Percentiles rank a stretch among this genome's conserved stretches.
phyloP scores from a whole-genome alignment of 2,113 vertebrate species.

The Labeo rohita region DNA sequence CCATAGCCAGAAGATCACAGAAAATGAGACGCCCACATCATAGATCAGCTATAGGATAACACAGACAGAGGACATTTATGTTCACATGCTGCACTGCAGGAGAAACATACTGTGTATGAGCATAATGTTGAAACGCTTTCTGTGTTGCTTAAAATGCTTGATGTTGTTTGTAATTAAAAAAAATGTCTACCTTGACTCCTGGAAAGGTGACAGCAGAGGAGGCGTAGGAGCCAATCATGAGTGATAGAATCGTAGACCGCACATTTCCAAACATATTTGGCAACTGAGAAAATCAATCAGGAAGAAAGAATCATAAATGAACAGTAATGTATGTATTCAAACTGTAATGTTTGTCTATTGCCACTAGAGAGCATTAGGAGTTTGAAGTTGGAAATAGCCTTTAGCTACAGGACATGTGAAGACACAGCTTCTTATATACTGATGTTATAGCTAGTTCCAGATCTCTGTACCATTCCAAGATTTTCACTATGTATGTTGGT shows the following conservation, averaged over 20 bases:
- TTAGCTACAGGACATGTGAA: not conserved
- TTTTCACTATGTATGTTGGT: not conserved
- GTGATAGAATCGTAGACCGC: slow-evolving; percentile 70
- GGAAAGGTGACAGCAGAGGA: slow-evolving; percentile 76
- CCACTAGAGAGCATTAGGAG: not conserved
- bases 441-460: not conserved
- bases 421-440: not conserved
- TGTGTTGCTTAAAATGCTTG: not conserved
- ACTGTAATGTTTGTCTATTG: not conserved
- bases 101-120: not conserved
- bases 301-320: not conserved
- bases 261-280: slow-evolving; percentile 75
- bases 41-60: slow-evolving; percentile 82
- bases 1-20: slow-evolving; percentile 85
- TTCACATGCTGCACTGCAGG: not conserved
- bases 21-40: slow-evolving; percentile 79
- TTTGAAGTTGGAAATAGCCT: not conserved
- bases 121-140: not conserved
- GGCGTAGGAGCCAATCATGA: slow-evolving; percentile 76
- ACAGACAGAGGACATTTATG: slow-evolving; percentile 16
- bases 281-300: slow-evolving; percentile 60
- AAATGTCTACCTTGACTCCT: slow-evolving; percentile 67
- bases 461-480: not conserved
- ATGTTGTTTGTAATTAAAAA: not conserved
- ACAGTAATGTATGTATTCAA: not conserved